Evolutionary conservation across 1,140 invertebrate species (phyloP).

Genomic region (Aphis gossypii): DNA sequence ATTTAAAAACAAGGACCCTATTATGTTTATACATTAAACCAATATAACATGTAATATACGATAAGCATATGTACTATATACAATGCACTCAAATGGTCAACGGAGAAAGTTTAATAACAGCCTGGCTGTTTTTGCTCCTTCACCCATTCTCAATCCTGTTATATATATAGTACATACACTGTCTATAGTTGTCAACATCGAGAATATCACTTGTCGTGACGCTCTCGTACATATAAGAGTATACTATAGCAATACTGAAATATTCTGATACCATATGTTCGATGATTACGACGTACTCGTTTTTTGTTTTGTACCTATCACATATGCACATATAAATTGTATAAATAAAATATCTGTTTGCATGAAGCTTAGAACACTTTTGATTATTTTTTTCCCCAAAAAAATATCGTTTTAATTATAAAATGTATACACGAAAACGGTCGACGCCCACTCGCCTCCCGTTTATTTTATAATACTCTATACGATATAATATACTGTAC

Average conservation of each 20-base stretch:
- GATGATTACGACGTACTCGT: background rate
- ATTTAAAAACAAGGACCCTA: background rate
- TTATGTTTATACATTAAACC: background rate
- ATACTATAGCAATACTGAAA: background rate
- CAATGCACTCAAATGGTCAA: background rate
- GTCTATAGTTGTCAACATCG: background rate
- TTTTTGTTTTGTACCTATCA: too few relatives aligned
- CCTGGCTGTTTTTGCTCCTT: background rate
- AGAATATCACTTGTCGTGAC: background rate
- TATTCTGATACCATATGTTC: background rate
- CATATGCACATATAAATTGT: background rate
- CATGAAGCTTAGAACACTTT: background rate
- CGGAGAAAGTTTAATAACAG: background rate
- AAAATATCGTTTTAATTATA: conserved; percentile 2
- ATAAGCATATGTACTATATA: background rate
- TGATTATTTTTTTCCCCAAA: conserved; percentile 8
- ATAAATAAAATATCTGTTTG: background rate
- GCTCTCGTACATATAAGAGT: background rate
- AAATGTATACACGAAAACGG: background rate
- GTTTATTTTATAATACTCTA: background rate
- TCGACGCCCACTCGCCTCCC: conserved; percentile 14
- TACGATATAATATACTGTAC: background rate
- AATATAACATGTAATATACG: background rate
- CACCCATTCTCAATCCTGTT: background rate
- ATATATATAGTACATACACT: background rate